Evolutionary conservation across 2,113 vertebrate genomes (phyloP), one percentile per base, ranked within the genome.

Genomic region (Sander lucioperca): DNA sequence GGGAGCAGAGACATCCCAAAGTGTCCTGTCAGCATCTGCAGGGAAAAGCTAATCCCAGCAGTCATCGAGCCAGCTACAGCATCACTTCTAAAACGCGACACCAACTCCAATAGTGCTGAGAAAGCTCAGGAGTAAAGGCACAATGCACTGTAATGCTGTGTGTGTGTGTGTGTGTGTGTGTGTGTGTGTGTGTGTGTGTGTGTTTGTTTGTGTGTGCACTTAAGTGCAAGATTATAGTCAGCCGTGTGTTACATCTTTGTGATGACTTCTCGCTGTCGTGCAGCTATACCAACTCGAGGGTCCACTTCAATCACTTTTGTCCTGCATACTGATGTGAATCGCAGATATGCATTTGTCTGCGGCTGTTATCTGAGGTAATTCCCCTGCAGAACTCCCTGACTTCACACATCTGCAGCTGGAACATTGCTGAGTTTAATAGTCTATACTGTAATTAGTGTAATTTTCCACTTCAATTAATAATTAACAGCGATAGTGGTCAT

Each of bases 61-160:
- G 81, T 64, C 78, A 84, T 70, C 19, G 36, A 92, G 83, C 83
- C 79, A 74, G 82, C 87, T 82, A 10, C 39, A 43, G 39, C 39
- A 79, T 89, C 68, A 61, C 70, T 80, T 83, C 87, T 80, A 93
- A 92, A 93, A 94, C 10, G 84, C 89, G 89, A 93, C 93, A 93
- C 91, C 91, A 89, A 86, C 84, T 91, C 85, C 82, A 74, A 88
- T 93, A 86, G 50, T 93, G 94, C 93, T 93, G 93, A 93, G 89
- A 74, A 81, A 72, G 85, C 90, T 69, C 72, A 58, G 74, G 79
- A 76, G 63, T 85, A 66, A 76, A 58, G 75, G 63, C 67, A 82
- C 74, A 84, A 45, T 76, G 51, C 3, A 1, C 67, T 79, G 62
- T 47, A 23, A 43, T 75, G 63, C 75, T 75, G 33, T 18, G 23